A percentile compares a stretch with the other conserved stretches of the same genome.
Conservation (phyloP, 2,888 invertebrate genomes). For the Agrochola circellaris region DNA sequence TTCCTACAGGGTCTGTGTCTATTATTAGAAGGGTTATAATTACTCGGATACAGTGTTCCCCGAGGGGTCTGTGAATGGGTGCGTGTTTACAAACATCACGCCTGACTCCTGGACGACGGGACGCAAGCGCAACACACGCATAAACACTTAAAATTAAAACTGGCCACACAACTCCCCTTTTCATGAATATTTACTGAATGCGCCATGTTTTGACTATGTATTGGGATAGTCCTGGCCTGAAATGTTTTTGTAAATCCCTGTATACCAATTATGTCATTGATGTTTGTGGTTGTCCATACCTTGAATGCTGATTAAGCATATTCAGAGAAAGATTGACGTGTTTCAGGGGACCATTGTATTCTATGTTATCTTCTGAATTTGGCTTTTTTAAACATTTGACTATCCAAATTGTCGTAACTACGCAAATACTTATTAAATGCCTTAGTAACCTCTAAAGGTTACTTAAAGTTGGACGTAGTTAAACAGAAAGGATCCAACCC, state of each 20-base stretch:
- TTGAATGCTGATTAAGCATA: background rate
- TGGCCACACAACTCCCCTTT: constrained; percentile 68
- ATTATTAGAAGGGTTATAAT: constrained; percentile 69
- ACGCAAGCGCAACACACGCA: constrained; percentile 69
- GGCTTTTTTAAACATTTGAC: background rate
- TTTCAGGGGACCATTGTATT: background rate
- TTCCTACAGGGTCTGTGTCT: constrained; percentile 61
- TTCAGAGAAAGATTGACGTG: background rate
- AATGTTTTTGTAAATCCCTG: background rate
- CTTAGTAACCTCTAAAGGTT: too few relatives aligned
- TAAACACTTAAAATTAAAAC: constrained; percentile 83
- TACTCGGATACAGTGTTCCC: constrained; percentile 56
- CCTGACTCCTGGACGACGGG: constrained; percentile 71
- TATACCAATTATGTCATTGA: background rate
- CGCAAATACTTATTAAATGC: background rate
- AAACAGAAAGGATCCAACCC: too few relatives aligned
- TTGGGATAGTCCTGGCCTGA: constrained; percentile 53
- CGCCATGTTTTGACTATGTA: constrained; percentile 39
- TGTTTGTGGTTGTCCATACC: background rate
- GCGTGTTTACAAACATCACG: constrained; percentile 89
- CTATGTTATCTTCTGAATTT: background rate
- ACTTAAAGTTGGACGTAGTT: too few relatives aligned
- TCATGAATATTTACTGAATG: constrained; percentile 54
- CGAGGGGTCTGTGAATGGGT: constrained; percentile 76
- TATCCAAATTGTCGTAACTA: too few relatives aligned